Evolutionary conservation across 1,140 invertebrate species (phyloP).

Genomic region (Pseudoatta argentina): DNA sequence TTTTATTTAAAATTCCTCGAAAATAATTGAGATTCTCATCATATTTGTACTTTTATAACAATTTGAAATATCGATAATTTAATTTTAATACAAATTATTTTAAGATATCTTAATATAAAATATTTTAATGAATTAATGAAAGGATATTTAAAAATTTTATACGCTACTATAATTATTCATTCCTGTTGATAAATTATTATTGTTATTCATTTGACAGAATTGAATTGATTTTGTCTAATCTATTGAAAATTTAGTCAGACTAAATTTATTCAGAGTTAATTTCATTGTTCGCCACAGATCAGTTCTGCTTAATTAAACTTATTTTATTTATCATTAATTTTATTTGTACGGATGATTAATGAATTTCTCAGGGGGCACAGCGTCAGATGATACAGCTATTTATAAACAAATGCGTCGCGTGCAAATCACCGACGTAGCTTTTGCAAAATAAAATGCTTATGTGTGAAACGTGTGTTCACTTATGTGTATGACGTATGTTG

Average conservation of each 20-base stretch:
- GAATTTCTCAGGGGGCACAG: constrained; percentile 7
- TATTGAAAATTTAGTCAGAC: not conserved
- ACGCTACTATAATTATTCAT: not conserved
- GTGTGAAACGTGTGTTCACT: not conserved
- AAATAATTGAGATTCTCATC: not conserved
- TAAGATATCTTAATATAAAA: not conserved
- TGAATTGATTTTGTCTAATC: not conserved
- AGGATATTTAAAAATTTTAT: not conserved
- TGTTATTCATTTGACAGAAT: constrained; percentile 9
- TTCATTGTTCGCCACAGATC: not conserved
- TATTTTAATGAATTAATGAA: not conserved
- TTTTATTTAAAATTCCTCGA: not conserved
- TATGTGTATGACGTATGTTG: not conserved
- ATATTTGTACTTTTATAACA: not conserved
- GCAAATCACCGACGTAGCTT: constrained; percentile 4
- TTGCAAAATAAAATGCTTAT: constrained; percentile 31
- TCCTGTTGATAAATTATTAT: constrained; percentile 29
- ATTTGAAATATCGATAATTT: not conserved
- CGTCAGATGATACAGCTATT: constrained; percentile 14
- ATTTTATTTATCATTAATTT: constrained; percentile 29
- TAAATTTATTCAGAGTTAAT: constrained; percentile 4
- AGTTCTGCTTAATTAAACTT: not conserved
- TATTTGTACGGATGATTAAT: constrained; percentile 1
- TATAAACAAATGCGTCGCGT: constrained; percentile 26
- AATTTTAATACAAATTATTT: constrained; percentile 2